Base-by-base conservation (phyloP, 1,140 invertebrate genomes). In the Prorops nasuta region DNA sequence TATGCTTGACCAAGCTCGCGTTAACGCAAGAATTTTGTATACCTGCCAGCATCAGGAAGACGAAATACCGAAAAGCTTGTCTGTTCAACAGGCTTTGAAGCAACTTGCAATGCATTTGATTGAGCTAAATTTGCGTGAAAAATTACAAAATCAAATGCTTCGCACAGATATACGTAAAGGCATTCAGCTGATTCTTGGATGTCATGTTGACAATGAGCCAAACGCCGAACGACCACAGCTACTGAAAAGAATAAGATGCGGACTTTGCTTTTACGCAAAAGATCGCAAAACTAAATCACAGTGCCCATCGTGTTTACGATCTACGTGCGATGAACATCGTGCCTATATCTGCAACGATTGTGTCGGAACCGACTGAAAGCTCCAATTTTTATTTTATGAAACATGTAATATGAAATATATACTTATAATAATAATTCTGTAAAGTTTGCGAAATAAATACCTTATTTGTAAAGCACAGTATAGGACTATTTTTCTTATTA, bases 301-400 rank as follows among this genome's bases (percentile, higher is more conserved):
- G 14, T 55, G 51, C 35, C 16, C 36, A 22, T 34, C 17, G 16
- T 55, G 46, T 22, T 19, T 35, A 3, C 15, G 38, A 2, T 12
- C 40, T 6, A 35, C 50, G 37, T 55, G 53, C 24, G 47, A 55
- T 14, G 43, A 45, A 18, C 53, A 55, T 21, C 24, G 53, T n/a
- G 20, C 17, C 3, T 36, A 22, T 12, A 20, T 52, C 1, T 52
- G 50, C 24, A 18, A 14, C 7, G 44, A 52, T 22, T 52, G 50
- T 36, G 9, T 12, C n/a, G n/a, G n/a, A n/a, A n/a, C n/a, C n/a
- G n/a, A n/a, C n/a, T n/a, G n/a, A n/a, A n/a, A n/a, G n/a, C n/a
- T n/a, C n/a, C n/a, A n/a, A n/a, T n/a, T n/a, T n/a, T n/a, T n/a
- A n/a, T n/a, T n/a, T n/a, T n/a, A n/a, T n/a, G n/a, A n/a, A n/a